These are phyloP conservation scores for Polylopha cassiicola DNA, from an alignment of 2,888 invertebrate genomes.

Conservation along the genomic window DNA sequence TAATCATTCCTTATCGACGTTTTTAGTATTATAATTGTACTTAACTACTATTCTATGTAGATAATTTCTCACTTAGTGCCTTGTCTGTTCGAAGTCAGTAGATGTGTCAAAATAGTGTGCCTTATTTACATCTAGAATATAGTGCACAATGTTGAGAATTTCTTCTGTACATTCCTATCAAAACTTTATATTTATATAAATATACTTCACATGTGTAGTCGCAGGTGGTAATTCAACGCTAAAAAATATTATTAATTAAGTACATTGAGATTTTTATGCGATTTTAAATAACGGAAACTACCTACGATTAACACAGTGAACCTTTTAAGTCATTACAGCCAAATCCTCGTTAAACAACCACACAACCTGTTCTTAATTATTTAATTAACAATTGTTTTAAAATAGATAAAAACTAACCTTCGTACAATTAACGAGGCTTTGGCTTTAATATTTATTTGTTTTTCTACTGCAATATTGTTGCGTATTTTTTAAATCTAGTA, in stretches of 20 bases:
- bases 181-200: constrained; percentile 1
- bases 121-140: constrained; percentile 39
- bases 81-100: constrained; percentile 24
- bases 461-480: constrained; percentile 16
- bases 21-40: constrained; percentile 19
- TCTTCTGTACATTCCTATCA: constrained; percentile 4
- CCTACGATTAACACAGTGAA: too few relatives aligned
- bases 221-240: too few relatives aligned
- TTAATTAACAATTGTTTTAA: too few relatives aligned
- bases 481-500: constrained; percentile 19
- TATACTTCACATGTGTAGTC: constrained; percentile 10
- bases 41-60: constrained; percentile 8
- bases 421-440: constrained; percentile 1
- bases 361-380: too few relatives aligned
- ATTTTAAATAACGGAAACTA: too few relatives aligned
- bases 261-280: too few relatives aligned
- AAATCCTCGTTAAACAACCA: too few relatives aligned
- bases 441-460: constrained; percentile 7
- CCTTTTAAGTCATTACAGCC: too few relatives aligned
- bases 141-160: constrained; percentile 27
- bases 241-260: too few relatives aligned
- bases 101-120: constrained; percentile 52
- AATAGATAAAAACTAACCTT: too few relatives aligned
- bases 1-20: constrained; percentile 10
- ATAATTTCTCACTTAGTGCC: constrained; percentile 15